These are phyloP conservation scores for Carcharodon carcharias DNA, from an alignment of 2,797 vertebrate species.

Conservation along the genomic window DNA sequence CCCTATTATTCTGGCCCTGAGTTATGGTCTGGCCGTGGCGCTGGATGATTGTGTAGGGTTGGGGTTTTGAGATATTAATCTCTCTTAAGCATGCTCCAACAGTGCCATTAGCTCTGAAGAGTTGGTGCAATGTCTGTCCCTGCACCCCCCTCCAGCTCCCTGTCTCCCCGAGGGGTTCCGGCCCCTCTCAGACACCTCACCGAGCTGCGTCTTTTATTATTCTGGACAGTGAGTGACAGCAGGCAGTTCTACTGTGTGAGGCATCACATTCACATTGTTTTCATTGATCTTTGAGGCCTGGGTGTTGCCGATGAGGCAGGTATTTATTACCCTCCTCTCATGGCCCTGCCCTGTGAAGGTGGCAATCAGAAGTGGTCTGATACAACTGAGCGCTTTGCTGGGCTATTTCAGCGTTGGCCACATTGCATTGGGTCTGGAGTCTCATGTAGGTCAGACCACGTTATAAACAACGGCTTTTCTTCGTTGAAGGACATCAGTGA, in stretches of 20 bases:
- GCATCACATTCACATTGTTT: not conserved
- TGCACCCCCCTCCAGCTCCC: not conserved
- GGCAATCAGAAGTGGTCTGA: too few species aligned
- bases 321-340: not conserved
- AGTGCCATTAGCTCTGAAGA: not conserved
- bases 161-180: too few species aligned
- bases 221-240: not conserved
- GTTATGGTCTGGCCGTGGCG: too few species aligned
- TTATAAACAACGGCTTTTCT: too few species aligned
- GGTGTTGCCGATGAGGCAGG: not conserved
- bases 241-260: not conserved
- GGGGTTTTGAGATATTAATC: not conserved
- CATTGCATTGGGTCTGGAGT: too few species aligned
- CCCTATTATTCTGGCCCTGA: not conserved
- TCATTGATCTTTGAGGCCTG: not conserved
- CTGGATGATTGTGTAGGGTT: not conserved
- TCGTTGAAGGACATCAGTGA: too few species aligned
- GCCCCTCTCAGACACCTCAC: too few species aligned
- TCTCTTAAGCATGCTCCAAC: not conserved
- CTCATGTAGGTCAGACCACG: too few species aligned
- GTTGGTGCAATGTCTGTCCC: not conserved
- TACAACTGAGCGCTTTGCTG: too few species aligned
- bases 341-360: too few species aligned
- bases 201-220: not conserved
- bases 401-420: too few species aligned